Percentiles rank a stretch among this genome's conserved stretches.
phyloP scores from a whole-genome alignment of 2,888 invertebrate genomes.

The Brenthis ino region DNA sequence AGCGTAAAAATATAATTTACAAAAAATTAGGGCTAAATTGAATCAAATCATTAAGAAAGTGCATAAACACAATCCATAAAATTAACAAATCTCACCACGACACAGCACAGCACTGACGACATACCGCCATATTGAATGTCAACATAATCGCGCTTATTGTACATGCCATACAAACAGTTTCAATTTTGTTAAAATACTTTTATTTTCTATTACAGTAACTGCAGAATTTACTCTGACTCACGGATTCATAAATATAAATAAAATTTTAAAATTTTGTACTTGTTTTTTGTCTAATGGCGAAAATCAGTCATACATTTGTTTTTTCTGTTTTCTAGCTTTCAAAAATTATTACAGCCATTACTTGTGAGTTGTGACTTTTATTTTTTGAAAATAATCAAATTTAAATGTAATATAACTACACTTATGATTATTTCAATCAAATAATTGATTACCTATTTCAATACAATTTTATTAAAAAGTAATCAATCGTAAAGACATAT shows the following conservation, averaged over 20 bases:
- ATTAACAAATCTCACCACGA: conserved; percentile 91
- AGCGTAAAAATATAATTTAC: conserved; percentile 41
- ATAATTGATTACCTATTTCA: no score
- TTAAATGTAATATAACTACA: no score
- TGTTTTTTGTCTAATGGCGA: conserved; percentile 72
- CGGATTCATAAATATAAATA: conserved; percentile 49
- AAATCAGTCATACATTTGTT: conserved; percentile 45
- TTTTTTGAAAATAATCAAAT: no score
- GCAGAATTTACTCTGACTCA: conserved; percentile 43
- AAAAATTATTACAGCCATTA: conserved; percentile 16
- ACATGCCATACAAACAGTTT: conserved; percentile 59
- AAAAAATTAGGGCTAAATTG: conserved; percentile 20
- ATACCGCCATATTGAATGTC: conserved; percentile 97
- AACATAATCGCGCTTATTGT: conserved; percentile 79
- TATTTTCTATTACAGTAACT: conserved; percentile 26
- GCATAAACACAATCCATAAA: conserved; percentile 59
- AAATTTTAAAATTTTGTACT: conserved; percentile 74
- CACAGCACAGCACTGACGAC: conserved; percentile 98
- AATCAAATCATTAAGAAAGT: conserved; percentile 44
- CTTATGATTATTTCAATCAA: no score
- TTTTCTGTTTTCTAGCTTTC: conserved; percentile 36
- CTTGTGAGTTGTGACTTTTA: neutral
- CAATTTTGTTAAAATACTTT: conserved; percentile 38
- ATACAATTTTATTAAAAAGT: no score
- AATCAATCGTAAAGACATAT: no score